These are phyloP conservation scores for Aulostomus chinensis DNA, from an alignment of 2,797 vertebrate species.

Conservation along the genomic window DNA sequence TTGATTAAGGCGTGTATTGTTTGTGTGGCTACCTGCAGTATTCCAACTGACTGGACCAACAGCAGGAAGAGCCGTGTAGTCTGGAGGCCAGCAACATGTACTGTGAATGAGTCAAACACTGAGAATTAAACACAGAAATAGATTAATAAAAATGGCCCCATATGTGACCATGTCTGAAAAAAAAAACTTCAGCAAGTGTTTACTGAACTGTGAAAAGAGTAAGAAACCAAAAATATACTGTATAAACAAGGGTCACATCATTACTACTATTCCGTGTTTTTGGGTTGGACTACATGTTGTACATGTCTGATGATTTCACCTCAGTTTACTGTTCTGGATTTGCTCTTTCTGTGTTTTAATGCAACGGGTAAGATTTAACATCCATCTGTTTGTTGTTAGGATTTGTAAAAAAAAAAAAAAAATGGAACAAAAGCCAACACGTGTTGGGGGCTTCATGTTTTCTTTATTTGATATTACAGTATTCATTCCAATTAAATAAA, in stretches of 20 bases:
- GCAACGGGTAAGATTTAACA: constrained; percentile 38
- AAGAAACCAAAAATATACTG: constrained; percentile 68
- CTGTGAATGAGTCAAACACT: constrained; percentile 79
- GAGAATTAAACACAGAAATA: constrained; percentile 48
- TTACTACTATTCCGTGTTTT: constrained; percentile 42
- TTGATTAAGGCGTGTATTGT: constrained; percentile 28
- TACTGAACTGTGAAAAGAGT: constrained; percentile 73
- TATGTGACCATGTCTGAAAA: constrained; percentile 37
- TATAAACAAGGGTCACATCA: constrained; percentile 58
- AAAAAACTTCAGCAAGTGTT: constrained; percentile 52
- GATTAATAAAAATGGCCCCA: constrained; percentile 38
- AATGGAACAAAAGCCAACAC: constrained; percentile 30
- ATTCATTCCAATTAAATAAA: constrained; percentile 77
- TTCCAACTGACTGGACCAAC: constrained; percentile 47
- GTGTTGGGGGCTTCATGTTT: constrained; percentile 63
- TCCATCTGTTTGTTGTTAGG: constrained; percentile 49
- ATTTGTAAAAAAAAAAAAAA: constrained; percentile 51
- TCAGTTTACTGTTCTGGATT: constrained; percentile 51
- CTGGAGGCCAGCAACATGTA: constrained; percentile 40
- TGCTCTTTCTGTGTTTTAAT: constrained; percentile 64
- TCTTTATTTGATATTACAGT: constrained; percentile 72
- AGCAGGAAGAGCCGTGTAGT: constrained; percentile 13
- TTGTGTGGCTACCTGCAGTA: constrained; percentile 27
- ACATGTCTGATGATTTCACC: constrained; percentile 52
- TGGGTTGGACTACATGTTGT: constrained; percentile 23